Percentiles rank a stretch among this genome's conserved stretches.
Evolutionary conservation across 2,113 vertebrate genomes (phyloP).

Genomic region (Nothocercus nigrocapillus): DNA sequence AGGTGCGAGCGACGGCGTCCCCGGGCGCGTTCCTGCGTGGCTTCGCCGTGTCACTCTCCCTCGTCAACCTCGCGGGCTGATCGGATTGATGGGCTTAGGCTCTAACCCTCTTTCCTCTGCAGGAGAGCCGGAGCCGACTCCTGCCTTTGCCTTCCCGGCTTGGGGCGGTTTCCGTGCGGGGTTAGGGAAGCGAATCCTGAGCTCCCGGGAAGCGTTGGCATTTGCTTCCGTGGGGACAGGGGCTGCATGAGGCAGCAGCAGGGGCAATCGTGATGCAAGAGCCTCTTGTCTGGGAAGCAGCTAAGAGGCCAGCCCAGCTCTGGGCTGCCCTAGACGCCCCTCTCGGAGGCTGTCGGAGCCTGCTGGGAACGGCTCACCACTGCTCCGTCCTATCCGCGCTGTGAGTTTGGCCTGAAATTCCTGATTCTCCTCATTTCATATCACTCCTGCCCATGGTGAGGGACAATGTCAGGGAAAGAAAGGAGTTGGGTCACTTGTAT

Average conservation of each 20-base stretch:
- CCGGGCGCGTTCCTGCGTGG: neutral
- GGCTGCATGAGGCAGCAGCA: neutral
- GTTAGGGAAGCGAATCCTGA: neutral
- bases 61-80: fast-evolving
- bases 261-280: neutral
- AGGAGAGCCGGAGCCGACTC: neutral
- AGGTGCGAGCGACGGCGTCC: neutral
- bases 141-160: neutral
- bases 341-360: fast-evolving
- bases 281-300: neutral
- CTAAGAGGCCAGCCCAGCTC: neutral
- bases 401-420: neutral
- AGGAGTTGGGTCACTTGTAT: neutral
- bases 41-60: neutral
- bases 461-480: neutral
- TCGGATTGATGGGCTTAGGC: neutral
- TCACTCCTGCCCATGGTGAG: neutral
- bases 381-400: too few relatives aligned
- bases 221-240: neutral
- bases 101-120: neutral
- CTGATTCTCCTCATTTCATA: neutral
- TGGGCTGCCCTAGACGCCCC: neutral
- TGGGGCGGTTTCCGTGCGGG: neutral
- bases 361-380: neutral
- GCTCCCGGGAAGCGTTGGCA: neutral